Conservation (phyloP, 2,797 vertebrate genomes). For the Poecilia picta region DNA sequence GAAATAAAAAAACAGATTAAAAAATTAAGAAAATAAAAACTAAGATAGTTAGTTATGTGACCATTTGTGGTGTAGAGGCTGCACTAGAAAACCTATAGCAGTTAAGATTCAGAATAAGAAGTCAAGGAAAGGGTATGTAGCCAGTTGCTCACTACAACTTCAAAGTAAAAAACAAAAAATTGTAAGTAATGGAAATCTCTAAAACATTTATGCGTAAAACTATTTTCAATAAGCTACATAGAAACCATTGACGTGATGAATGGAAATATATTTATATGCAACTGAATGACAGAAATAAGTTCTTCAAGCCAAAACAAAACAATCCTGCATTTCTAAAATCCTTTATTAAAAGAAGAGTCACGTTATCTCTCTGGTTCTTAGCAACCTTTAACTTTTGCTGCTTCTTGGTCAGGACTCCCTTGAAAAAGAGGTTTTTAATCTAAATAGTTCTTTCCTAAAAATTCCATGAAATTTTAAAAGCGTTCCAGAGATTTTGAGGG, state of each 20-base stretch:
- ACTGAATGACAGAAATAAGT: no score
- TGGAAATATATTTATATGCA: no score
- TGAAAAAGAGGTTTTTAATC: no score
- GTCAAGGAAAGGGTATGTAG: background rate
- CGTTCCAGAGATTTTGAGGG: no score
- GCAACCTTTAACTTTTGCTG: background rate
- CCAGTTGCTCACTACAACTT: background rate
- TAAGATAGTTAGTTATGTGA: constrained; percentile 27
- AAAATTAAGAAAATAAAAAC: constrained; percentile 2
- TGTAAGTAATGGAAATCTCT: no score
- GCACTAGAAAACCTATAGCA: constrained; percentile 48
- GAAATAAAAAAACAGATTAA: constrained; percentile 2
- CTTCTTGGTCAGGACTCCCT: no score
- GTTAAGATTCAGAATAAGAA: constrained; percentile 27
- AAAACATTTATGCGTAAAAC: no score
- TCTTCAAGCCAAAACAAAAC: background rate
- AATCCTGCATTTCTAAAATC: background rate
- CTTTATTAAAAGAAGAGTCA: background rate
- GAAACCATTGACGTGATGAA: no score
- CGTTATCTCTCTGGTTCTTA: background rate
- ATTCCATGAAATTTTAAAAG: no score
- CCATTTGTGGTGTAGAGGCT: constrained; percentile 17
- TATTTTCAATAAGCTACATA: no score
- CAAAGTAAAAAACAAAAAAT: background rate
- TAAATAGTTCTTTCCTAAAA: no score